Evolutionary conservation across 53 echinoderm and acorn worm genomes (phyloP), one percentile per base, ranked within the genome.

Genomic region (Echinarachnius parma): DNA sequence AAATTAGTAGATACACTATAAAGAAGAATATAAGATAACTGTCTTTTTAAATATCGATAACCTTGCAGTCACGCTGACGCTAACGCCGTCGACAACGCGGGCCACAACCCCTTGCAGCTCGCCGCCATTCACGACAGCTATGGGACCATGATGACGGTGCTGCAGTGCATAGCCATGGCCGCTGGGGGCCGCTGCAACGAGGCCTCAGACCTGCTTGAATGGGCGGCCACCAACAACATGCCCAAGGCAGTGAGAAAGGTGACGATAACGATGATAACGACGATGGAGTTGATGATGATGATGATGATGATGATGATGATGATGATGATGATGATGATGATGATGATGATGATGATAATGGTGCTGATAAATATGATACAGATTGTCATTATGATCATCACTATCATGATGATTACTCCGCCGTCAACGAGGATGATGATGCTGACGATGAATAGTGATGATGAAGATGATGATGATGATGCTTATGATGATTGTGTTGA

Each of bases 11-110:
- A n/a, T n/a, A n/a, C n/a, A n/a, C n/a, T n/a, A n/a, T n/a, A n/a
- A n/a, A n/a, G n/a, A n/a, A n/a, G n/a, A n/a, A n/a, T n/a, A n/a
- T n/a, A n/a, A n/a, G n/a, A n/a, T 39, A 39, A 39, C 39, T 39
- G 13, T 39, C 39, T 9, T 39, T 39, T 13, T 39, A 9, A 39
- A 39, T n/a, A n/a, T n/a, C n/a, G n/a, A n/a, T n/a, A n/a, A n/a
- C n/a, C 42, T 39, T 21, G 33, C 53, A 68, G 68, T 68, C 50
- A 52, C 2, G 68, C 46, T 27, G 66, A 52, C 33, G 68, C 31
- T 9, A 68, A 34, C 53, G 23, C 34, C 7, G 33, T 2, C 10
- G 34, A 68, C 53, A 33, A 34, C 34, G 20, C 52, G 30, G 52
- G 29, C 10, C 52, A 48, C 20, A 68, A 49, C 68, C 68, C 68